Conservation (phyloP, 2,113 vertebrate genomes). For the Phaetusa simplex region DNA sequence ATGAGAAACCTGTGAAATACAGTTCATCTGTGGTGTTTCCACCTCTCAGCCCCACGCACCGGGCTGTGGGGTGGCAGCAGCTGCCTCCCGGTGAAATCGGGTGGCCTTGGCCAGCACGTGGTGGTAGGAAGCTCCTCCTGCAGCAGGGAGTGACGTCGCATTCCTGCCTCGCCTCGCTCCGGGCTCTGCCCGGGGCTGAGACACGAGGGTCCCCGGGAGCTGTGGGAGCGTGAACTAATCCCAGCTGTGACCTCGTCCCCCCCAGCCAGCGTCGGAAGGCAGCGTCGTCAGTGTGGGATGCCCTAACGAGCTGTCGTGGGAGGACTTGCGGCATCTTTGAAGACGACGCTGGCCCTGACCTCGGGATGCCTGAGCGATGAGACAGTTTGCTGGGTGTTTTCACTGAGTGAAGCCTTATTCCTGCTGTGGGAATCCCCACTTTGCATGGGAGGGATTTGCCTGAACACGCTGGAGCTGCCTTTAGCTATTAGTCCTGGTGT, state of each 20-base stretch:
- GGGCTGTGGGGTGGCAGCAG: neutral
- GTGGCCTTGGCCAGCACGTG: neutral
- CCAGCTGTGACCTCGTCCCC: fast-evolving
- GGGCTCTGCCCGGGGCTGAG: neutral
- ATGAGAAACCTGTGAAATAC: neutral
- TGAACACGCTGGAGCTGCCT: neutral
- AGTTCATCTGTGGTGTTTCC: neutral
- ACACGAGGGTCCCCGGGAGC: fast-evolving
- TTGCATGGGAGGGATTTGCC: neutral
- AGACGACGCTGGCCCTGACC: neutral
- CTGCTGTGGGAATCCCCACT: constrained; percentile 11
- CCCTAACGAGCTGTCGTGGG: neutral
- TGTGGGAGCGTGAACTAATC: fast-evolving
- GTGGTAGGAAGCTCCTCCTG: neutral
- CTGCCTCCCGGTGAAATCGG: fast-evolving
- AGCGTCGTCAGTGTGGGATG: fast-evolving
- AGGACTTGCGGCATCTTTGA: neutral
- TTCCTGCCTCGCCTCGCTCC: neutral
- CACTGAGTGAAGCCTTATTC: neutral
- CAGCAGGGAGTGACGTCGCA: fast-evolving
- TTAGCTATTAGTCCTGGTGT: neutral
- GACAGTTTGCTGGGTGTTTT: neutral
- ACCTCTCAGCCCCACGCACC: fast-evolving
- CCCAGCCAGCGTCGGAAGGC: no score
- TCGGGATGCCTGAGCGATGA: neutral